Evolutionary conservation across 2,113 vertebrate species (phyloP), one percentile per base, ranked within the genome.

Genomic region (Laticauda colubrina): DNA sequence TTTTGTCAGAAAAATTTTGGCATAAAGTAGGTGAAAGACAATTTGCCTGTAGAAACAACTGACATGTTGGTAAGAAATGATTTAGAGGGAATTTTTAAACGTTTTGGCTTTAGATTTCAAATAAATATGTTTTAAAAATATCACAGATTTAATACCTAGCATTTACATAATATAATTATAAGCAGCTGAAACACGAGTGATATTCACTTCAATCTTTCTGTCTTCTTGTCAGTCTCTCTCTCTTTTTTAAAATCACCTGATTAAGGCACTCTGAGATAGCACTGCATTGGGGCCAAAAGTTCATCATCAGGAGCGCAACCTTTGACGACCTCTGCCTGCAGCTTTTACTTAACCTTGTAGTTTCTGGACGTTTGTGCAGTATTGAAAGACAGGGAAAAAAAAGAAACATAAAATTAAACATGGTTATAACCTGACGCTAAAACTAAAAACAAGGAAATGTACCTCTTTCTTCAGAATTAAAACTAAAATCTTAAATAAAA

Each of bases 401-500:
- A 95, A 97, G 98, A 98, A 98, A 98, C 96, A 98, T 97, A 97
- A 98, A 98, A 90, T 90, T 96, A 98, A 98, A 98, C 97, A 96
- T 98, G 98, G 98, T 97, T 98, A 98, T 98, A 98, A 98, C 97
- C 98, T 97, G 97, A 98, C 8, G 96, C 97, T 98, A 98, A 98
- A 98, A 98, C 97, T 98, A 98, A 98, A 98, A 97, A 97, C 97
- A 98, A 98, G 98, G 97, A 99, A 98, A 98, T 98, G 98, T 99
- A 99, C 98, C 98, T 98, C 98, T 98, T 98, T 99, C 99, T 99
- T 98, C 98, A 99, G 98, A 99, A 99, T 99, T 98, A 98, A 98
- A 99, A 98, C 98, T 98, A 99, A 98, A 99, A 98, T 98, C 98
- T 98, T 99, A 99, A 99, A 99, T 99, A 99, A 99, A 99, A 98